Evolutionary conservation across 2,113 vertebrate species (phyloP), one percentile per base, ranked within the genome.

Genomic region (rabbit (Oryctolagus cuniculus)): DNA sequence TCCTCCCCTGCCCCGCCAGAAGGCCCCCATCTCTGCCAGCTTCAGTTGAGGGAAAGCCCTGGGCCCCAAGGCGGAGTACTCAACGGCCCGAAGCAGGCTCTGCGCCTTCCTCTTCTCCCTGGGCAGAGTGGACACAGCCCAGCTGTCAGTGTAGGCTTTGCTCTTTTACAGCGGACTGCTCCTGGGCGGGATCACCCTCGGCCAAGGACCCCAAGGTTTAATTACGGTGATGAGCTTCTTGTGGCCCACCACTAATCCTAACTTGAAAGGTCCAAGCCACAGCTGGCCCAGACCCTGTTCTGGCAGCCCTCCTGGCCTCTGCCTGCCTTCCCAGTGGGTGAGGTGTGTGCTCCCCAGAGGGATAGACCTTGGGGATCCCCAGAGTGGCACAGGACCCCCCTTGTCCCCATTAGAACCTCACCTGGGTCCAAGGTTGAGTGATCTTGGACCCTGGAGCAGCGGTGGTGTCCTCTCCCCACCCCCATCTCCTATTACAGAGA

Each of bases 1-100:
- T 97, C 78, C 90, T 79, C 79, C 74, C 44, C 44, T 44, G 44
- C 44, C 44, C 7, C 36, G 36, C 29, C 2, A 78, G 87, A 63
- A 27, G 69, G 96, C 91, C 94, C 64, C 89, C 77, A 73, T 79
- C 93, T 10, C 79, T 63, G 29, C 13, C 4, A 63, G 83, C 67
- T 79, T 95, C 1, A 0, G 55, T 75, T 5, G 67, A 94, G 93
- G 93, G 90, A 88, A 85, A 88, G n/a, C 34, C 92, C 2, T 58
- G 0, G 85, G 53, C 29, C 38, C 81, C 38, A 36, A 58, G 86
- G 25, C 44, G 81, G 83, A 78, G 53, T 24, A 21, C 38, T 34
- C 29, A 67, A 24, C 13, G 44, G 67, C 69, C 22, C 44, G 10
- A 83, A 34, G 66, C 8, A 1, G 38, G 12, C 63, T 38, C 29